These are phyloP conservation scores for Tenualosa ilisha DNA, from an alignment of 2,797 vertebrate genomes.

Conservation along the genomic window DNA sequence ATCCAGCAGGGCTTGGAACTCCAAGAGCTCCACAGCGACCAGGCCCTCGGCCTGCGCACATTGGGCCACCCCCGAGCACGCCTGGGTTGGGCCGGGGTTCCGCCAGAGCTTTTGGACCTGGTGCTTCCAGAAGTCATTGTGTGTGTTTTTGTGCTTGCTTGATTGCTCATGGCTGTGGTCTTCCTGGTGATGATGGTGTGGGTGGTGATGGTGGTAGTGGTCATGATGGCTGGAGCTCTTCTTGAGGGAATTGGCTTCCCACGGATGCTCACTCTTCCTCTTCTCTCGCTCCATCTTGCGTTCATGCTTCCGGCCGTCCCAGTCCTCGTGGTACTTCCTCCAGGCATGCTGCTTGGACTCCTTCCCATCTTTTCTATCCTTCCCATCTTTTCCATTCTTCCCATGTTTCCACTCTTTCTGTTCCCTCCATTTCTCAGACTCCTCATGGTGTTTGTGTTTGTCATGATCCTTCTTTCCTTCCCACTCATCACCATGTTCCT, in stretches of 20 bases:
- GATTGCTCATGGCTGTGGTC: conserved; percentile 45
- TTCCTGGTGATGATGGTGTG: conserved; percentile 47
- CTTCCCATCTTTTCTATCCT: conserved; percentile 28
- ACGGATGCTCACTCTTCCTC: conserved; percentile 71
- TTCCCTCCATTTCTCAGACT: conserved; percentile 50
- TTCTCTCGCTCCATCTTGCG: conserved; percentile 68
- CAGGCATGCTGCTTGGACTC: conserved; percentile 61
- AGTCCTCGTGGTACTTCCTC: conserved; percentile 72
- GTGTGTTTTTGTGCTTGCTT: conserved; percentile 49
- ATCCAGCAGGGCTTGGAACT: conserved; percentile 74
- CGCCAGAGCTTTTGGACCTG: conserved; percentile 71
- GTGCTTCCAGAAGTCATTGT: conserved; percentile 70
- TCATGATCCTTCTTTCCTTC: conserved; percentile 52
- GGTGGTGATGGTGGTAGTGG: conserved; percentile 50
- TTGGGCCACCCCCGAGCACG: conserved; percentile 63
- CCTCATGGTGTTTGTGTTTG: conserved; percentile 31
- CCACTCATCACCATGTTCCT: neutral
- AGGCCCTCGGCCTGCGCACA: conserved; percentile 74
- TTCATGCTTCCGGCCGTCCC: conserved; percentile 72
- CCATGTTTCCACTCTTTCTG: conserved; percentile 40
- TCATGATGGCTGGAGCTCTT: conserved; percentile 46
- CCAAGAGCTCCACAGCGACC: conserved; percentile 68
- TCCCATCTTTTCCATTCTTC: conserved; percentile 26
- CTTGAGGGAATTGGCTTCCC: conserved; percentile 52
- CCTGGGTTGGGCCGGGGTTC: conserved; percentile 58